Evolutionary conservation across 2,888 invertebrate species (phyloP), one percentile per base, ranked within the genome.

Genomic region (Stenodera caucasica): DNA sequence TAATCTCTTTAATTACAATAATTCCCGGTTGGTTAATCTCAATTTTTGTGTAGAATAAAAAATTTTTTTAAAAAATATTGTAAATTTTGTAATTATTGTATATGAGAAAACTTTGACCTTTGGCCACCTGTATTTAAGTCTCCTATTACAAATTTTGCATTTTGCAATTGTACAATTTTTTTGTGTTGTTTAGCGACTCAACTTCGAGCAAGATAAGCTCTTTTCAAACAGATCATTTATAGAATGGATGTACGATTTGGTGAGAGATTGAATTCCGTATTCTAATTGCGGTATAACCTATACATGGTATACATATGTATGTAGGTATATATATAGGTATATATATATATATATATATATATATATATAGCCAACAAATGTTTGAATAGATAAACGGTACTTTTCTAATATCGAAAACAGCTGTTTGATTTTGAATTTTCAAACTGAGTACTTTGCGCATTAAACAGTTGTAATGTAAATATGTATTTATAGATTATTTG

Each of bases 171-270:
- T 21, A 21, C 18, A 21, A 21, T 40, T 40, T 45, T 45, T 21
- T 18, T 9, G 7, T 40, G 15, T 40, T 40, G 37, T 40, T 29
- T 55, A 55, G 56, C 37, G 61, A 50, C 52, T 62, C 58, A 40
- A 63, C 51, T 63, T 63, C 33, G 54, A 60, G 60, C 60, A 18
- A 30, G 33, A 26, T 57, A 63, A 63, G 63, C 60, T 54, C 40
- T 63, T 63, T 63, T 63, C 53, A 23, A 63, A 60, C 57, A 54
- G 60, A 63, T 60, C 57, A 60, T n/a, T n/a, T n/a, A n/a, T n/a
- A n/a, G n/a, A n/a, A n/a, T n/a, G n/a, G n/a, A n/a, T n/a, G n/a
- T n/a, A n/a, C n/a, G n/a, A n/a, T n/a, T n/a, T n/a, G n/a, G n/a
- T n/a, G n/a, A n/a, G n/a, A n/a, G n/a, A n/a, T n/a, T n/a, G n/a